A percentile compares a stretch with the other conserved stretches of the same genome.
Evolutionary conservation across 92 coral and sea anemone species (phyloP).

Genomic region (Plumapathes pennacea): DNA sequence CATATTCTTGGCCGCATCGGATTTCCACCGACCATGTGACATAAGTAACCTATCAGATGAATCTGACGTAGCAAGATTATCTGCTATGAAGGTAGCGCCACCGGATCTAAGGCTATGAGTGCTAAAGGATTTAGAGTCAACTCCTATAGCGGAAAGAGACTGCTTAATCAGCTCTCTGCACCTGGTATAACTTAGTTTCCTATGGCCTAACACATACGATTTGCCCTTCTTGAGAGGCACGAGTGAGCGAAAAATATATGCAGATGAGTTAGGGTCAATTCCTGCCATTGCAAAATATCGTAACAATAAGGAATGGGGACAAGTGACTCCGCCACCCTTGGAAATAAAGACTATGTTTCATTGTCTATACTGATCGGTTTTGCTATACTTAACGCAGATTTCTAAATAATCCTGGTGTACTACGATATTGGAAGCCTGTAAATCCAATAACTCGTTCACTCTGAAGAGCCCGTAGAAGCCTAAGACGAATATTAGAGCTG

Average conservation of each 20-base stretch:
- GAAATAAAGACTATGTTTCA: conserved; percentile 46
- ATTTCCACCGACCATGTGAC: no score
- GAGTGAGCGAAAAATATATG: background rate
- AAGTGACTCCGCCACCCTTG: conserved; percentile 30
- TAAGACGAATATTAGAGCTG: conserved; percentile 35
- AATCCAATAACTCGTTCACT: conserved; percentile 20
- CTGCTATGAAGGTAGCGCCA: no score
- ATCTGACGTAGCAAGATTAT: no score
- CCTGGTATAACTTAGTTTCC: no score
- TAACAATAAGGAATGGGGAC: conserved; percentile 31
- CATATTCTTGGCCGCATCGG: no score
- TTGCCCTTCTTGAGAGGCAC: no score
- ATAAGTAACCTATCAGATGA: no score
- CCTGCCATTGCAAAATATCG: conserved; percentile 22
- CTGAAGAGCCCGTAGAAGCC: conserved; percentile 42
- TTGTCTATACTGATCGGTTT: conserved; percentile 38
- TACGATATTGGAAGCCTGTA: conserved; percentile 22
- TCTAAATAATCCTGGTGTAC: conserved; percentile 24
- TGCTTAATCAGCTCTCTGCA: no score
- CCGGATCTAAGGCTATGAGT: no score
- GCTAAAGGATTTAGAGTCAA: no score
- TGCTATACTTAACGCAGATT: conserved; percentile 14
- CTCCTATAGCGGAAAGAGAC: no score
- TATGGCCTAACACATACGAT: no score
- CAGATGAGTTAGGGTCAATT: conserved; percentile 2